These are phyloP conservation scores for Kryphioiulus occultus DNA, from an alignment of 2,888 invertebrate species.

Conservation along the genomic window DNA sequence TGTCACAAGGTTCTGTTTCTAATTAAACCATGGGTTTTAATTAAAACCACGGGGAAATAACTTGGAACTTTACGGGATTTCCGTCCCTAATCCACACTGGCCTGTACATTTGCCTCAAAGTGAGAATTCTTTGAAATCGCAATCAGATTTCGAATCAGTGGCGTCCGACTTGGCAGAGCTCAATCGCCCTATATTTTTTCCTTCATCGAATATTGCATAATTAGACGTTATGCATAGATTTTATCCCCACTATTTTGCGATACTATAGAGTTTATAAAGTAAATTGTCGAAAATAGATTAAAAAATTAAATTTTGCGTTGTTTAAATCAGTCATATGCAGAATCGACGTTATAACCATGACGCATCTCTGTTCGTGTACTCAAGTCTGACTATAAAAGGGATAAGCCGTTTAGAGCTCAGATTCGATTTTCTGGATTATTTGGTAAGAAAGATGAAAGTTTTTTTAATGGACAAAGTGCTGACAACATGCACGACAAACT, in stretches of 20 bases:
- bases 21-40: too few species aligned
- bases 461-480: background rate
- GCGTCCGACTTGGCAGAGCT: background rate
- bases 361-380: background rate
- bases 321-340: background rate
- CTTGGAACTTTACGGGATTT: background rate
- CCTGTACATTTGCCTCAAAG: background rate
- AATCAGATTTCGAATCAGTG: background rate
- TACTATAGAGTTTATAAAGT: background rate
- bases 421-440: background rate
- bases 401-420: background rate
- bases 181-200: background rate
- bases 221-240: too few species aligned
- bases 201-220: background rate
- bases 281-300: background rate
- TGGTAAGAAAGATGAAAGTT: background rate
- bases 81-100: background rate
- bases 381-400: background rate
- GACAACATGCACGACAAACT: background rate
- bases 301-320: background rate
- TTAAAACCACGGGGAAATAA: background rate
- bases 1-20: too few species aligned
- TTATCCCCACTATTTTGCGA: too few species aligned
- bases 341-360: background rate
- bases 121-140: background rate